Evolutionary conservation across 1,140 invertebrate species (phyloP), one percentile per base, ranked within the genome.

Genomic region (Drosophila sturtevanti): DNA sequence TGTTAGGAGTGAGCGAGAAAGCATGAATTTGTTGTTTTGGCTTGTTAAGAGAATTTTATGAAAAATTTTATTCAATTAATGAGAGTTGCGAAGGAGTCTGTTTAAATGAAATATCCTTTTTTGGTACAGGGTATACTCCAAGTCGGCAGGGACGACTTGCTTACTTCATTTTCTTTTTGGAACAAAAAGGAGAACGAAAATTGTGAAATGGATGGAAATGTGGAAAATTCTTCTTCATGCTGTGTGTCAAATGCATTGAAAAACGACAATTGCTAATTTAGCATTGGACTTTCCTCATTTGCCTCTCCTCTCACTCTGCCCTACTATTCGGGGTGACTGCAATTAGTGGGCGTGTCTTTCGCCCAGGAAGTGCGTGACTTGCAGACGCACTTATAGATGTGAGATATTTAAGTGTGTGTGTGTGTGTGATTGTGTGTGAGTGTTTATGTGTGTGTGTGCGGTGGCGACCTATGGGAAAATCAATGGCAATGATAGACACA

Each of bases 281-380:
- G 63, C 56, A 63, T 63, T 70, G 75, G 18, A 14, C 14, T 52
- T 11, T 35, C 11, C 35, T 16, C 34, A 12, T 11, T 9, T n/a
- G 11, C 10, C 18, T 35, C 31, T 16, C 22, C 21, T 44, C 63
- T 7, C 37, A 44, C 75, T 54, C 48, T 21, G 1, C 48, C 37
- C 38, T 22, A 14, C 12, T 4, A 21, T 7, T 31, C 41, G 9
- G 41, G 35, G 38, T 56, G 27, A 56, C 71, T 77, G 79, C 82
- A 77, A 73, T 68, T 71, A 81, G 79, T 18, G 63, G 84, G 82
- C 84, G 82, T 87, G 84, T 70, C 77, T 54, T 16, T n/a, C 61
- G 58, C 76, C 78, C 72, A 75, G 82, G 82, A 86, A 86, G 84
- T 86, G 84, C 82, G 82, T 86, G 82, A 82, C 82, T 89, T 81